Base-by-base conservation (phyloP, 92 coral and sea anemone genomes). In the Siderastrea siderea region DNA sequence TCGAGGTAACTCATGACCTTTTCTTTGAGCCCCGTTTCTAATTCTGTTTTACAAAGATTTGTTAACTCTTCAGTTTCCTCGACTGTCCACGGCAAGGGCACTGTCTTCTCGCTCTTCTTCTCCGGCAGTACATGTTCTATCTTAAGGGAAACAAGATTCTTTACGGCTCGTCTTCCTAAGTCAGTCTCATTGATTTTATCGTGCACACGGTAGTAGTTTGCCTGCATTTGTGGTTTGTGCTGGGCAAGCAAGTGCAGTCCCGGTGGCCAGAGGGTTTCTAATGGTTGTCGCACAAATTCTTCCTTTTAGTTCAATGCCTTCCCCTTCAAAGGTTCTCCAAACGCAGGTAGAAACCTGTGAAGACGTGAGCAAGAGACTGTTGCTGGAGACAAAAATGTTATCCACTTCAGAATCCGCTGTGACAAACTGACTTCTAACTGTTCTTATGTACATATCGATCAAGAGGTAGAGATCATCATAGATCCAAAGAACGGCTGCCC, bases 161-260 rank as follows among this genome's bases (percentile, higher is more conserved):
- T 64, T 10, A 84, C 89, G 9, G 90, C 92, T 69, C 86, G 46
- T 47, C 90, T 74, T 15, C 93, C 93, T 14, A 89, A 83, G 68
- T 89, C 93, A 17, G 92, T 77, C 54, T 89, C 81, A 14, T 17
- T 74, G 19, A 89, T 79, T 81, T 84, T 89, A 26, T 89, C 89
- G 57, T 89, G 84, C 17, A 89, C 92, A 53, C 81, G 80, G 51
- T 84, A 71, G 47, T 81, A 88, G 8, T 57, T 81, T 5, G 89
- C 89, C 54, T 90, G 93, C 3, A 89, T 90, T 66, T 78, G 64
- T 48, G 86, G 59, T 72, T 78, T 90, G 57, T 84, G 89, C 50
- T 90, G 93, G 51, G 89, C 93, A n/a, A n/a, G n/a, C n/a, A 58
- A 90, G 81, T 17, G 93, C 88, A 73, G 87, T 83, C 12, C 93